Evolutionary conservation across 2,888 invertebrate genomes (phyloP).

Genomic region (Eupithecia insigniata): DNA sequence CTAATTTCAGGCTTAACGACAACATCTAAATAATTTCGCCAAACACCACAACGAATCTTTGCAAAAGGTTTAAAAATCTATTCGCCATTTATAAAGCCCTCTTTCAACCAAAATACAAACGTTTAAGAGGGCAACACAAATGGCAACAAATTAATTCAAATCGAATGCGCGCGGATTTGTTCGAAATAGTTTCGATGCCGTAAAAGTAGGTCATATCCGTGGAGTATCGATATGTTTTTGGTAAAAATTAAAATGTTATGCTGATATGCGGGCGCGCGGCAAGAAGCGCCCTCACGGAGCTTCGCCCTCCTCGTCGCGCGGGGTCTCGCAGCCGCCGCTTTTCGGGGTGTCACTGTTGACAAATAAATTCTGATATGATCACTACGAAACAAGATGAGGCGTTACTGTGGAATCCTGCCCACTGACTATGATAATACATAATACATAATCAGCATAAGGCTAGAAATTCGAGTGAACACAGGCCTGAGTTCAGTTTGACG

Average conservation of each 20-base stretch:
- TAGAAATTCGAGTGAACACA: no score
- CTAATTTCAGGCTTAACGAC: neutral
- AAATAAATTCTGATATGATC: constrained; percentile 9
- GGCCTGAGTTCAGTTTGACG: no score
- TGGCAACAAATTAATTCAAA: constrained; percentile 1
- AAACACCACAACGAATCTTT: neutral
- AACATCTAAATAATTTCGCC: neutral
- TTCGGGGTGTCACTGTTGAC: constrained; percentile 52
- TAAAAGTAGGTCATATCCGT: constrained; percentile 55
- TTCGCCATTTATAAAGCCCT: constrained; percentile 15
- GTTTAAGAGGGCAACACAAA: constrained; percentile 14
- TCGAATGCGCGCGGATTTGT: neutral
- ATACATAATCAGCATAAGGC: no score
- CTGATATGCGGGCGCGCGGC: constrained; percentile 67
- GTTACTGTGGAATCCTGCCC: neutral
- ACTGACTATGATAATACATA: no score
- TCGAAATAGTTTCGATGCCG: constrained; percentile 9
- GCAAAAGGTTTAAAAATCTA: neutral
- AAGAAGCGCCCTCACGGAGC: constrained; percentile 44
- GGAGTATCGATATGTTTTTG: constrained; percentile 62
- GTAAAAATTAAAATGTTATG: constrained; percentile 78
- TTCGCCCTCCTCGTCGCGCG: constrained; percentile 48
- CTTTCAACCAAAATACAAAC: constrained; percentile 19
- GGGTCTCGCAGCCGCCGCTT: constrained; percentile 48
- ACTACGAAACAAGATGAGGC: neutral